Conservation (phyloP, 2,113 vertebrate species). For the Oryzias curvinotus region DNA sequence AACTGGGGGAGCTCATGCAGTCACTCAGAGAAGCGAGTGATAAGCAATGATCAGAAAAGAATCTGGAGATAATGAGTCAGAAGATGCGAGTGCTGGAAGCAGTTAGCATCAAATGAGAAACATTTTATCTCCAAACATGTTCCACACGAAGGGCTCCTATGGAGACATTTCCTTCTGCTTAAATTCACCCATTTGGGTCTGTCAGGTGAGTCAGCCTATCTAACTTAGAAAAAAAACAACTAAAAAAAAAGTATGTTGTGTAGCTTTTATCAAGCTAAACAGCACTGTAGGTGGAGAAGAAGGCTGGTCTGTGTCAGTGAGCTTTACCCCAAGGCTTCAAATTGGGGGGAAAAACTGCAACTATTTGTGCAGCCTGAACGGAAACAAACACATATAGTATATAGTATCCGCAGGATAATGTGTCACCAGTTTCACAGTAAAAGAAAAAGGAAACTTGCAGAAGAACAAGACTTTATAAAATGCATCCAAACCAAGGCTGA, state of each 20-base stretch:
- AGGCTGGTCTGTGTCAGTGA: neutral
- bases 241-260: neutral
- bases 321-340: neutral
- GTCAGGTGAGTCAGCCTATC: neutral
- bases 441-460: neutral
- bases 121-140: neutral
- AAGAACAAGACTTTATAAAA: too few relatives aligned
- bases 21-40: neutral
- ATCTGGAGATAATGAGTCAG: constrained; percentile 14
- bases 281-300: neutral
- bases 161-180: neutral
- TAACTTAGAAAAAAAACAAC: too few relatives aligned
- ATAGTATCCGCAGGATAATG: neutral
- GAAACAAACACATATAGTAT: neutral
- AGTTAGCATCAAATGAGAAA: neutral
- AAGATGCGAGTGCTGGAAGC: neutral
- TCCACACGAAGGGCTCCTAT: neutral
- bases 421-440: neutral
- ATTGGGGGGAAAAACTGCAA: neutral
- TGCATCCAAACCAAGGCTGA: too few relatives aligned
- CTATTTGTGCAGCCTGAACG: constrained; percentile 1
- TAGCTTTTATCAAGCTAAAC: neutral
- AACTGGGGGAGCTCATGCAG: neutral
- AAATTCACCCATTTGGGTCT: neutral
- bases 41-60: neutral